Evolutionary conservation across 2,888 invertebrate genomes (phyloP).

Genomic region (Epinotia nisella): DNA sequence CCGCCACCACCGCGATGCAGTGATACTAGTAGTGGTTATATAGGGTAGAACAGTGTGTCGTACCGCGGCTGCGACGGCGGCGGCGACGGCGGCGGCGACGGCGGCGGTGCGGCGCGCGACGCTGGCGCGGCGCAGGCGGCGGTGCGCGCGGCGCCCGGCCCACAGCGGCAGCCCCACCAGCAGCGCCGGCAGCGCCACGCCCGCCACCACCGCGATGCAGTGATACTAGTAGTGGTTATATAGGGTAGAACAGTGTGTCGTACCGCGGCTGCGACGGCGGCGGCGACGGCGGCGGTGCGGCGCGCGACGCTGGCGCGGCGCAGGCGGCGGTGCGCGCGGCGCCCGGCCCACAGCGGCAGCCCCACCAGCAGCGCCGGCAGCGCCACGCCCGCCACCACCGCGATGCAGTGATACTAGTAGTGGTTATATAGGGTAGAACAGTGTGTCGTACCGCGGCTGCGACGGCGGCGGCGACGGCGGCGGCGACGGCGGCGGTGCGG

Average conservation of each 20-base stretch:
- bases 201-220: too few relatives aligned
- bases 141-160: background rate
- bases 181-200: too few relatives aligned
- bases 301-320: conserved; percentile 12
- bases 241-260: too few relatives aligned
- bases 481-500: conserved; percentile 91
- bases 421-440: background rate
- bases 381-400: too few relatives aligned
- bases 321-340: conserved; percentile 91
- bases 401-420: too few relatives aligned
- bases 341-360: conserved; percentile 89
- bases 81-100: conserved; percentile 79
- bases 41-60: too few relatives aligned
- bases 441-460: conserved; percentile 88
- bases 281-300: conserved; percentile 4
- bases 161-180: conserved; percentile 4
- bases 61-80: too few relatives aligned
- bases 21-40: too few relatives aligned
- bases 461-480: conserved; percentile 94
- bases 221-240: too few relatives aligned
- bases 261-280: too few relatives aligned
- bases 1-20: too few relatives aligned
- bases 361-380: too few relatives aligned
- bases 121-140: background rate
- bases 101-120: conserved; percentile 94